These are phyloP conservation scores for Trissolcus japonicus DNA, from an alignment of 2,888 invertebrate species.

Conservation along the genomic window DNA sequence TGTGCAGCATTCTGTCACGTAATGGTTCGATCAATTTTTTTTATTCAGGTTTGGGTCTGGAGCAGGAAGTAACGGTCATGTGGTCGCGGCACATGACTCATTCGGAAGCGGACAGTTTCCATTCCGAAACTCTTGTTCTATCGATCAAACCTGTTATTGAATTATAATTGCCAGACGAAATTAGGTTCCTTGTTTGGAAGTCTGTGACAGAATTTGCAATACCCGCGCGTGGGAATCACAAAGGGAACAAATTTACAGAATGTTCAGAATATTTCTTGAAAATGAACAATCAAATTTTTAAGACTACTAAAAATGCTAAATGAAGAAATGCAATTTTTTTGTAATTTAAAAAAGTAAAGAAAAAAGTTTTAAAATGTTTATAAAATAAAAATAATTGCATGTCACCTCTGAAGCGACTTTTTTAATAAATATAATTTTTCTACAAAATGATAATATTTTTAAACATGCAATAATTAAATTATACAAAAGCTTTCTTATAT, in stretches of 20 bases:
- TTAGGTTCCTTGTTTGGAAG: slow-evolving; percentile 1
- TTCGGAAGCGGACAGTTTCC: slow-evolving; percentile 42
- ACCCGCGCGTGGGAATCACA: not conserved
- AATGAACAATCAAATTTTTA: too few species aligned
- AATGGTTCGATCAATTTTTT: slow-evolving; percentile 26
- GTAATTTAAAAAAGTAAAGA: too few species aligned
- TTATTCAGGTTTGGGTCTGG: slow-evolving; percentile 27
- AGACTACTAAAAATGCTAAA: too few species aligned
- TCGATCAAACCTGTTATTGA: slow-evolving; percentile 35
- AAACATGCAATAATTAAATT: slow-evolving; percentile 20
- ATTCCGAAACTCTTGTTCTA: slow-evolving; percentile 18
- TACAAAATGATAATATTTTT: not conserved
- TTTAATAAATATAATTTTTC: too few species aligned
- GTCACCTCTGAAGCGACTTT: too few species aligned
- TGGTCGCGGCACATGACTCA: slow-evolving; percentile 44
- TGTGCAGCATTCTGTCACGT: slow-evolving; percentile 28
- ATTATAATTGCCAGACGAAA: slow-evolving; percentile 16
- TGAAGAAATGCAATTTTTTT: too few species aligned
- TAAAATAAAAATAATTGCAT: not conserved
- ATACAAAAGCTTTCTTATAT: slow-evolving; percentile 11
- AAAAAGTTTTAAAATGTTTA: not conserved
- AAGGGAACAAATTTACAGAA: not conserved
- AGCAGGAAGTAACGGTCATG: slow-evolving; percentile 56
- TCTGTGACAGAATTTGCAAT: not conserved
- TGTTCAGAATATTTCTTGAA: not conserved